Base-by-base conservation (phyloP, 2,797 vertebrate species). In the Pithecia hirsuta region DNA sequence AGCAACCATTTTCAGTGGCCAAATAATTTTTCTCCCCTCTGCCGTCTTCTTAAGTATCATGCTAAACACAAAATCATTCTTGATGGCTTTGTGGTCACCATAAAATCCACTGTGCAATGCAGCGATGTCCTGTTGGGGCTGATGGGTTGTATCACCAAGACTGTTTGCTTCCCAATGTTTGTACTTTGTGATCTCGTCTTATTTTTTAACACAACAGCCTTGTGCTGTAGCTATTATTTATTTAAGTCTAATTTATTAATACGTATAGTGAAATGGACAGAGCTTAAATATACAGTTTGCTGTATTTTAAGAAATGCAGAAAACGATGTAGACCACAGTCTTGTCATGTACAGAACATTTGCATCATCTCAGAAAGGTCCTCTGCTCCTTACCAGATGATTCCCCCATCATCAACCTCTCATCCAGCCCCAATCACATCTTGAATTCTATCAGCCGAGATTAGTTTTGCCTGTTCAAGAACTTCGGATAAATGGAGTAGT, bases 231-330 rank as follows among this genome's bases (percentile, higher is more conserved):
- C 67, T 11, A 20, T 30, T 75, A 41, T 24, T 81, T 55, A 90
- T 36, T 55, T 84, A 78, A 72, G 44, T 72, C 4, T 91, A 70
- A 78, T 80, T 67, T 74, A 48, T 15, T 67, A 67, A 67, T 67
- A 67, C 33, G 39, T 33, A 78, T 7, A 48, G 91, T 28, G 44
- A 96, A 67, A 67, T 55, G 46, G 39, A 87, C 14, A 70, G 82
- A n/a, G 74, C 50, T 80, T 80, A 80, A 92, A 67, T 90, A 91
- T 1, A 67, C 5, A 59, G 70, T 91, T 93, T 76, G 64, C 61
- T 86, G 46, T 50, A 28, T 93, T 95, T 52, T 93, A 79, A 78
- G 39, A 88, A 75, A 20, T 59, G 50, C 44, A 57, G 28, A 76
- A 89, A 85, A 30, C 83, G 28, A 6, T 15, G 30, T 67, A 87